phyloP scores from a whole-genome alignment of 2,113 vertebrate species.

The Meriones unguiculatus region DNA sequence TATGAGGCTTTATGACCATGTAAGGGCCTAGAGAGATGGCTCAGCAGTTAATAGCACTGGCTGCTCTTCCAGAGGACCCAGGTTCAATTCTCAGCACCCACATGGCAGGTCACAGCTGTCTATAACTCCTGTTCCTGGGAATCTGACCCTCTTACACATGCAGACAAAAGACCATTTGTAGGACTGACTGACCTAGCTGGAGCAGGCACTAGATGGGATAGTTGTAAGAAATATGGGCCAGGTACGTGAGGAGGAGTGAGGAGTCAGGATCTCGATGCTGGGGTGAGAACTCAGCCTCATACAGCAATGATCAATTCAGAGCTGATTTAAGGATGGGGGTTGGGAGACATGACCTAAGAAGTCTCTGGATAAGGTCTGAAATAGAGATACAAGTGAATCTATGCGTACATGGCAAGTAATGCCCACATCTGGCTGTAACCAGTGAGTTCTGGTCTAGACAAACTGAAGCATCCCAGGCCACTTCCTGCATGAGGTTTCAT shows the following conservation, averaged over 20 bases:
- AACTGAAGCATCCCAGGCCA: neutral
- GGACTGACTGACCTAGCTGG: neutral
- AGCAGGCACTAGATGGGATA: neutral
- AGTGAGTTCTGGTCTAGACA: neutral
- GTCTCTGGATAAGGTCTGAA: conserved; percentile 8
- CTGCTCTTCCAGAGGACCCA: too few relatives aligned
- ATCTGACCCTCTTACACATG: too few relatives aligned
- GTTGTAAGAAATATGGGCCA: neutral
- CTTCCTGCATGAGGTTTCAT: neutral
- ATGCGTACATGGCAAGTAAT: neutral
- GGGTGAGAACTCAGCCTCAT: neutral
- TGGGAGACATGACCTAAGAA: neutral
- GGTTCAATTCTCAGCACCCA: too few relatives aligned
- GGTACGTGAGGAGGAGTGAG: neutral
- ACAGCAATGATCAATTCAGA: neutral
- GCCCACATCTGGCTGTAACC: neutral
- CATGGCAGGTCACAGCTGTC: too few relatives aligned
- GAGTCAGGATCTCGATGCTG: neutral
- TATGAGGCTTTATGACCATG: neutral
- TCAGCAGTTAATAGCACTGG: too few relatives aligned
- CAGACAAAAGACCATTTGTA: neutral
- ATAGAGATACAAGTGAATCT: neutral
- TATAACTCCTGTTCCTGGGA: too few relatives aligned
- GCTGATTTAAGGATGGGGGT: neutral
- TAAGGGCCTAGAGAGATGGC: too few relatives aligned